Evolutionary conservation across 2,797 vertebrate species (phyloP), one percentile per base, ranked within the genome.

Genomic region (Lacerta bilineata): DNA sequence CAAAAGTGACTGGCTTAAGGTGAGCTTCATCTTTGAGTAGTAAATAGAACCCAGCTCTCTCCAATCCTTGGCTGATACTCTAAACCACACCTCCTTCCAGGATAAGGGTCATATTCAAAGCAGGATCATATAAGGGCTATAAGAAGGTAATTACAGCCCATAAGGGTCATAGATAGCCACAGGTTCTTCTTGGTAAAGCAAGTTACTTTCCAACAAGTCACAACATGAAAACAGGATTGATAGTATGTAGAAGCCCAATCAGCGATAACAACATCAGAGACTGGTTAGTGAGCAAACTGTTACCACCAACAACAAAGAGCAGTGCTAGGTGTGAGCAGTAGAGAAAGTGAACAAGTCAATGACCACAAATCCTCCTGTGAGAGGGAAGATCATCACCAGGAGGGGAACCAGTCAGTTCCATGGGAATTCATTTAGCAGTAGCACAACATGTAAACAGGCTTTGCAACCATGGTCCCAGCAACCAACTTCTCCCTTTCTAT

Each of bases 351-450:
- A 46, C 55, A 64, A 74, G 9, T 74, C 27, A 72, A n/a, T 5
- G 6, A 36, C 75, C 4, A 8, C 25, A 55, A 10, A n/a, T 80
- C 33, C 27, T 81, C 80, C 59, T 66, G 50, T 10, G 55, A 76
- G 20, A 27, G 72, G 9, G 27, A 61, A 43, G 39, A 23, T 36
- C 50, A 36, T 13, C 15, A 20, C 13, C 33, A 79, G 29, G 46
- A 0, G 1, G 1, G 79, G 39, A 84, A n/a, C 15, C 1, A 78
- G 80, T 50, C 3, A 0, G 0, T 72, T 9, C 36, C 68, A 68
- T 8, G 50, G 5, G 36, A 41, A 64, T 85, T 75, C 25, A 25
- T 71, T 71, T 25, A 82, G n/a, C 15, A 64, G 41, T 66, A 39
- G 29, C 18, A 71, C 20, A 39, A 64, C 29, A 41, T 43, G 36